These are phyloP conservation scores for Mixornis gularis DNA, from an alignment of 2,113 vertebrate genomes.

Conservation along the genomic window DNA sequence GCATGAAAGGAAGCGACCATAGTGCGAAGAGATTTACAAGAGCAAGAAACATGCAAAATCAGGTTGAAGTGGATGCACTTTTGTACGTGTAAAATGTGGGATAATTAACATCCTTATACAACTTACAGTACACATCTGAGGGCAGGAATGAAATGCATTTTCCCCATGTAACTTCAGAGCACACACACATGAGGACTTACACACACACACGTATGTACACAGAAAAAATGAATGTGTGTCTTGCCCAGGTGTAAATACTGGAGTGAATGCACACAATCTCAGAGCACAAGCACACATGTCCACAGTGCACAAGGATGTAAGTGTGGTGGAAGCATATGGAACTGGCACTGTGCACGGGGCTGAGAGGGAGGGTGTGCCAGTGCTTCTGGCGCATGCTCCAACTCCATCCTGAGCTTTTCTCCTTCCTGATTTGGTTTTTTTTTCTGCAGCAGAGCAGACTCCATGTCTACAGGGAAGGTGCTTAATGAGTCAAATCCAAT, in stretches of 20 bases:
- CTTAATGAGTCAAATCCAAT: conserved; percentile 60
- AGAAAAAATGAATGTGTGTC: not conserved
- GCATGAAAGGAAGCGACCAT: not conserved
- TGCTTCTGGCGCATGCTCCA: not conserved
- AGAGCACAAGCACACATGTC: rapidly evolving
- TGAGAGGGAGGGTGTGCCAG: not conserved
- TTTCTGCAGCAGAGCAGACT: not conserved
- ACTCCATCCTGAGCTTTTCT: not conserved
- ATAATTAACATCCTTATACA: not conserved
- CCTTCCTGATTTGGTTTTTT: not conserved
- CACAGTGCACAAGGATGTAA: rapidly evolving
- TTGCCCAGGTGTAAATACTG: not conserved
- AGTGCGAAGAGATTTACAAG: not conserved
- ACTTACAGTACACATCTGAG: not conserved
- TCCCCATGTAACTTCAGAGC: not conserved
- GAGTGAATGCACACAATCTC: rapidly evolving
- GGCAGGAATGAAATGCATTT: not conserved
- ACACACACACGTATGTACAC: rapidly evolving
- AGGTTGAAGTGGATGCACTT: too few relatives aligned
- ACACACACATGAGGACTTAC: not conserved
- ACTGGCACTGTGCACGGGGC: rapidly evolving
- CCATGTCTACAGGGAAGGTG: conserved; percentile 32
- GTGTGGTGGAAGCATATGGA: rapidly evolving
- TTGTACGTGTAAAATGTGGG: rapidly evolving
- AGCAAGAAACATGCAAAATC: not conserved